phyloP scores from a whole-genome alignment of 2,113 vertebrate genomes.

The Cnemophilus loriae region DNA sequence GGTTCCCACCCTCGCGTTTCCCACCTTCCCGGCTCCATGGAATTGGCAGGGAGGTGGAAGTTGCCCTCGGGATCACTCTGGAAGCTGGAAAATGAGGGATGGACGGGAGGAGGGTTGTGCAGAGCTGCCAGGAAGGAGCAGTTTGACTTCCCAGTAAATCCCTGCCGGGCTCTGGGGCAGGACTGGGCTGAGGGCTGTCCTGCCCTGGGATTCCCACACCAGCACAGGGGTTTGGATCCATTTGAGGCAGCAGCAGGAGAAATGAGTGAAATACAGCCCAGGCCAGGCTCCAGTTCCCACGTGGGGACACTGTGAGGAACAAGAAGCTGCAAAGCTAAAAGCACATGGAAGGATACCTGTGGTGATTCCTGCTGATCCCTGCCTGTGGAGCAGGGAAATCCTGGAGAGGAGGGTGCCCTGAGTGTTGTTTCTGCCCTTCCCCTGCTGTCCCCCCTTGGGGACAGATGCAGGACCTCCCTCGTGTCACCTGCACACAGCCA shows the following conservation, averaged over 20 bases:
- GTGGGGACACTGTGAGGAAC: neutral
- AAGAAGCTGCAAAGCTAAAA: neutral
- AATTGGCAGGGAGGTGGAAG: neutral
- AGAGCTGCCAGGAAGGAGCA: neutral
- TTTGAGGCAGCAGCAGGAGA: neutral
- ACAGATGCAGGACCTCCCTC: neutral
- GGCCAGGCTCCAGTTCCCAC: neutral
- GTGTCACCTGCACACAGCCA: neutral
- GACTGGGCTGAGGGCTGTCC: neutral
- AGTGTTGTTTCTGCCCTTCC: neutral
- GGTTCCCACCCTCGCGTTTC: neutral
- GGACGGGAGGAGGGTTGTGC: neutral
- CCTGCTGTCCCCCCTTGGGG: neutral
- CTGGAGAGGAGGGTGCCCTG: neutral
- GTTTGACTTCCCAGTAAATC: neutral
- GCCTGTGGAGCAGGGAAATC: neutral
- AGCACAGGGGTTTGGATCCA: neutral
- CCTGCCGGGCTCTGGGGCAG: neutral
- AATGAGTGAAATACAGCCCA: neutral
- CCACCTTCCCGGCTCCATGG: neutral
- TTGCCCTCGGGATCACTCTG: neutral
- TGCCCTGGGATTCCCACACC: neutral
- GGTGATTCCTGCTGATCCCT: neutral
- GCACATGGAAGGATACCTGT: neutral
- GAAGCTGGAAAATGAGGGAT: neutral